These are phyloP conservation scores for Metallyticus violacea DNA, from an alignment of 2,888 invertebrate genomes.

Conservation along the genomic window DNA sequence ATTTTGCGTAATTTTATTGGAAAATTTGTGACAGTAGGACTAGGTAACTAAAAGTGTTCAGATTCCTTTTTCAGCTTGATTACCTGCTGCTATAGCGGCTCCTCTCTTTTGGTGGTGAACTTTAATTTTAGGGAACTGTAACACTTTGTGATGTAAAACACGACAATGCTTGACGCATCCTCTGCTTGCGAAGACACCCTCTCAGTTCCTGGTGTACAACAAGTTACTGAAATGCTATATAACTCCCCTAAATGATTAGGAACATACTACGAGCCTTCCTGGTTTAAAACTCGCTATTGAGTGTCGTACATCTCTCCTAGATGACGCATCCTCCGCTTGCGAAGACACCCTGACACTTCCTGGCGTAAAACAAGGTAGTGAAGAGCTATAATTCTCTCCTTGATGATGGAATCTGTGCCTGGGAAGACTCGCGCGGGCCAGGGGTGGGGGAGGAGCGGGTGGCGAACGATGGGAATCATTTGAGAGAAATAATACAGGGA, in stretches of 20 bases:
- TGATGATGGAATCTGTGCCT: background rate
- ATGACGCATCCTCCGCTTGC: background rate
- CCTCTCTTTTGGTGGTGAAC: no score
- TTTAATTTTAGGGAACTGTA: no score
- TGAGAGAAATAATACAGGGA: slow-evolving; percentile 26
- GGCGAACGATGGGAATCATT: slow-evolving; percentile 17
- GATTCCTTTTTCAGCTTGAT: no score
- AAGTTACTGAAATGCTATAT: background rate
- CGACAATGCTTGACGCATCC: no score
- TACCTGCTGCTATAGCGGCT: no score
- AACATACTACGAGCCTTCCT: background rate
- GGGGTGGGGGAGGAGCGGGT: background rate
- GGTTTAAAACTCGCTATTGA: background rate
- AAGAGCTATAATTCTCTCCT: background rate
- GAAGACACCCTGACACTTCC: background rate
- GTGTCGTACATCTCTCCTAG: background rate
- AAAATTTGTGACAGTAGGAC: no score
- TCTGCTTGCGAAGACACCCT: no score
- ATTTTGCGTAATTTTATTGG: no score
- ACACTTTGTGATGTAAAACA: no score
- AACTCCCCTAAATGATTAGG: background rate
- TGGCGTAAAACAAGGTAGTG: background rate
- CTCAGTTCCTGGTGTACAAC: background rate
- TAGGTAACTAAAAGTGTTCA: no score
- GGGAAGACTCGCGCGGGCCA: background rate